Percentiles rank a stretch among this genome's conserved stretches.
Conservation (phyloP, 2,797 vertebrate genomes). For the Cirrhinus molitorella region DNA sequence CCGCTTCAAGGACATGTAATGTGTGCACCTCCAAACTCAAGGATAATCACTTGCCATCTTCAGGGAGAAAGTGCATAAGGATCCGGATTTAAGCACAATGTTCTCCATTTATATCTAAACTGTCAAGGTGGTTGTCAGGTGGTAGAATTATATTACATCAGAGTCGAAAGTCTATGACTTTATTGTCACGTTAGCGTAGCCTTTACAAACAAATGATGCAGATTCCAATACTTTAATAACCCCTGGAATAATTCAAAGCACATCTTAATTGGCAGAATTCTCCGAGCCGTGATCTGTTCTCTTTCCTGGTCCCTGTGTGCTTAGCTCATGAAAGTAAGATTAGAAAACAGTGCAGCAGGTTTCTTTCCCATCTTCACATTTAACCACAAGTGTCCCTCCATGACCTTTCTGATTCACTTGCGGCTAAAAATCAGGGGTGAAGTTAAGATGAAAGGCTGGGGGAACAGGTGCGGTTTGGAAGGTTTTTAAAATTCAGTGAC, state of each 20-base stretch:
- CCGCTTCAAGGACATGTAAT: conserved; percentile 15
- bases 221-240: conserved; percentile 47
- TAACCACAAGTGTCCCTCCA: neutral
- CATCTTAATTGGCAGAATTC: conserved; percentile 55
- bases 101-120: conserved; percentile 30
- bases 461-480: conserved; percentile 13
- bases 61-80: neutral
- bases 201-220: conserved; percentile 58
- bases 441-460: conserved; percentile 15
- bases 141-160: conserved; percentile 49
- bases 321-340: conserved; percentile 68
- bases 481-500: conserved; percentile 59
- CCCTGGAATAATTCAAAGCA: conserved; percentile 44
- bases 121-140: conserved; percentile 42
- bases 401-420: conserved; percentile 12
- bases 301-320: conserved; percentile 25
- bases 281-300: conserved; percentile 8
- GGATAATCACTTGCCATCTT: conserved; percentile 26
- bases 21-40: conserved; percentile 36
- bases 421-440: conserved; percentile 7
- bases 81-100: neutral
- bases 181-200: conserved; percentile 49
- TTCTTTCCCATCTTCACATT: conserved; percentile 24
- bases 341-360: conserved; percentile 26
- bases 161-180: conserved; percentile 34